Evolutionary conservation across 2,113 vertebrate genomes (phyloP).

Genomic region (Caloenas nicobarica): DNA sequence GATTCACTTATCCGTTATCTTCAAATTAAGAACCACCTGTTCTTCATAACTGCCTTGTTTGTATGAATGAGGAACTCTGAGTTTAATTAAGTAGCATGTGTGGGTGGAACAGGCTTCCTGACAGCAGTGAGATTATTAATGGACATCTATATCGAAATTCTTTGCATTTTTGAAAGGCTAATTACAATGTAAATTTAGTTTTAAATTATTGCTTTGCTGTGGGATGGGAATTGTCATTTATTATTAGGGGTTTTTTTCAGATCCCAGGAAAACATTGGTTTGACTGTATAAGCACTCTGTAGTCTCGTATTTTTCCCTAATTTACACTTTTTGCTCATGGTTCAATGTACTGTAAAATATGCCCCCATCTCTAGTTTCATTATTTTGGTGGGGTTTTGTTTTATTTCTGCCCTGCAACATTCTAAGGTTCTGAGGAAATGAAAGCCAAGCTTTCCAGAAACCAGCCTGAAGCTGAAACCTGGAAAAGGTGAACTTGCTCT

Average conservation of each 20-base stretch:
- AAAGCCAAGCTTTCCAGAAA: not conserved
- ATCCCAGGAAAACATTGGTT: slow-evolving; percentile 52
- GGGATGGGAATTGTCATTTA: slow-evolving; percentile 70
- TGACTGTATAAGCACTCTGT: slow-evolving; percentile 24
- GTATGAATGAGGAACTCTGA: slow-evolving; percentile 68
- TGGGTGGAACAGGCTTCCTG: slow-evolving; percentile 75
- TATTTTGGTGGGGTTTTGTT: not conserved
- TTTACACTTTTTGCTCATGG: not conserved
- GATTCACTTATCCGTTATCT: slow-evolving; percentile 69
- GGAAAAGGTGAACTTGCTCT: not conserved
- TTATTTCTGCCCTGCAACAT: not conserved
- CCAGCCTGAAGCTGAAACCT: not conserved
- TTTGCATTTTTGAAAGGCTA: slow-evolving; percentile 80
- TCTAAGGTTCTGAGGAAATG: not conserved
- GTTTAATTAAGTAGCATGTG: slow-evolving; percentile 80
- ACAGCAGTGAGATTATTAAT: slow-evolving; percentile 80
- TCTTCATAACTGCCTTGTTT: slow-evolving; percentile 67
- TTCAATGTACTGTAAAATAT: slow-evolving; percentile 16
- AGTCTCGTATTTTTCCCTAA: slow-evolving; percentile 23
- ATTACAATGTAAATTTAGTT: slow-evolving; percentile 83
- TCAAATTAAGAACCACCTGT: slow-evolving; percentile 76
- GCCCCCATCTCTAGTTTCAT: not conserved
- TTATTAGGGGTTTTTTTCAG: slow-evolving; percentile 60
- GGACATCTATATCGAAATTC: slow-evolving; percentile 79
- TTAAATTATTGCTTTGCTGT: slow-evolving; percentile 80